These are phyloP conservation scores for Acanthopleura granulata DNA, from an alignment of 2,888 invertebrate genomes.

Conservation along the genomic window DNA sequence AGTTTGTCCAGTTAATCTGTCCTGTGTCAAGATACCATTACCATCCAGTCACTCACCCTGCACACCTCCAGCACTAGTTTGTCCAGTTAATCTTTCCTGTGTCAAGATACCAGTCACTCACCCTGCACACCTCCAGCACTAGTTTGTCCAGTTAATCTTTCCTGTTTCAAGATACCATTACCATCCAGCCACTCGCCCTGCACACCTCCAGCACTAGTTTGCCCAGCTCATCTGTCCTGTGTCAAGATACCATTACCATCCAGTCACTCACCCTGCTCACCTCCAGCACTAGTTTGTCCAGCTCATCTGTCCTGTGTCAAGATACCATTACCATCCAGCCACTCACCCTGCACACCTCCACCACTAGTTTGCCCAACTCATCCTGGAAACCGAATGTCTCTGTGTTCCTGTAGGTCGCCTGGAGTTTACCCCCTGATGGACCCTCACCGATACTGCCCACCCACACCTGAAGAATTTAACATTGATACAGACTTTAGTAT, in stretches of 20 bases:
- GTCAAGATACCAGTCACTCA: slow-evolving; percentile 23
- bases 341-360: slow-evolving; percentile 72
- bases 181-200: no score
- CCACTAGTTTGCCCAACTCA: slow-evolving; percentile 75
- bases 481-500: no score
- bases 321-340: slow-evolving; percentile 23
- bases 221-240: no score
- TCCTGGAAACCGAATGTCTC: slow-evolving; percentile 74
- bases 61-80: no score
- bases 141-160: slow-evolving; percentile 77
- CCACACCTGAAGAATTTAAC: slow-evolving; percentile 76
- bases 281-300: slow-evolving; percentile 74
- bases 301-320: slow-evolving; percentile 72
- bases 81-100: no score
- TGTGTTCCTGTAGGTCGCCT: slow-evolving; percentile 72
- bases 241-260: no score
- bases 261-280: slow-evolving; percentile 69
- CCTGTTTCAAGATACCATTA: no score
- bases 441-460: slow-evolving; percentile 74
- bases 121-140: slow-evolving; percentile 73
- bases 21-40: no score
- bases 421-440: slow-evolving; percentile 70
- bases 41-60: no score
- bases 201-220: no score
- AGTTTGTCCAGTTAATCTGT: slow-evolving; percentile 76